These are phyloP conservation scores for Hypomecis punctinalis DNA, from an alignment of 2,888 invertebrate genomes.

Conservation along the genomic window DNA sequence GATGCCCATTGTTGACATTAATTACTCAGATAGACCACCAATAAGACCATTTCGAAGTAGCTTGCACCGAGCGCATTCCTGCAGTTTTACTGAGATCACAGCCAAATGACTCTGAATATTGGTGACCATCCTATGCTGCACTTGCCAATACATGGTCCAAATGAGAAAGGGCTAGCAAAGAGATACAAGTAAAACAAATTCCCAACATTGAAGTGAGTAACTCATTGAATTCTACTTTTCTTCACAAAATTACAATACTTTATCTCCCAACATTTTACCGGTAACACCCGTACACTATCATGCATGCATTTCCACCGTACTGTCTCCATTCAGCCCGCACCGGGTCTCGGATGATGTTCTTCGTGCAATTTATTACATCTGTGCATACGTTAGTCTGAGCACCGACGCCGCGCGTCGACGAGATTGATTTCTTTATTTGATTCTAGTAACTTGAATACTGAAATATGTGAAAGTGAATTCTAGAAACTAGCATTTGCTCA, in stretches of 20 bases:
- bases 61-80: too few relatives aligned
- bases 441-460: constrained; percentile 9
- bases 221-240: neutral
- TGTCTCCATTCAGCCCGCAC: neutral
- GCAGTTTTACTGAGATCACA: too few relatives aligned
- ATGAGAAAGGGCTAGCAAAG: too few relatives aligned
- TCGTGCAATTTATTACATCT: constrained; percentile 43
- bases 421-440: constrained; percentile 40
- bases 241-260: neutral
- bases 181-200: too few relatives aligned
- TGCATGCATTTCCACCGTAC: constrained; percentile 29
- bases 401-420: constrained; percentile 32
- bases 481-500: too few relatives aligned
- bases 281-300: constrained; percentile 41
- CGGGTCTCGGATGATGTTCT: constrained; percentile 26
- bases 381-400: constrained; percentile 45
- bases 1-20: too few relatives aligned
- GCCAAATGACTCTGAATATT: too few relatives aligned
- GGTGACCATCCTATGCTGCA: too few relatives aligned
- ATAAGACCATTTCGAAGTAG: too few relatives aligned
- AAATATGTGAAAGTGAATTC: neutral
- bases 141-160: too few relatives aligned
- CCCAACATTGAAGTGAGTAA: neutral
- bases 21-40: too few relatives aligned
- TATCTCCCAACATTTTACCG: constrained; percentile 14